These are phyloP conservation scores for Carcharodon carcharias DNA, from an alignment of 2,797 vertebrate species.

Conservation along the genomic window DNA sequence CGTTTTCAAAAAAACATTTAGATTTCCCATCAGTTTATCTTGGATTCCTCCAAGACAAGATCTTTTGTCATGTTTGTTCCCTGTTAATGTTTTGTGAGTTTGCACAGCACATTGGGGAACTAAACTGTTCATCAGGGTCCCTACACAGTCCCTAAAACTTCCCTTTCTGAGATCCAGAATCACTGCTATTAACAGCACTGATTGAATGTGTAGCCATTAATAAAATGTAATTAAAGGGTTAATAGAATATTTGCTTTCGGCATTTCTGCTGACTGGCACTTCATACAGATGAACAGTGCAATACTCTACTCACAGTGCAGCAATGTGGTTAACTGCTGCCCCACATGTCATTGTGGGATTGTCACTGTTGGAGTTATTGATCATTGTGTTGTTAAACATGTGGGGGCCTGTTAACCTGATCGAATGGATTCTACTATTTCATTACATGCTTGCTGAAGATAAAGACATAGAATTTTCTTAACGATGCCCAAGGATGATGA, in stretches of 20 bases:
- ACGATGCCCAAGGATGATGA: neutral
- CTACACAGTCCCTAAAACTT: neutral
- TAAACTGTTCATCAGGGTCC: neutral
- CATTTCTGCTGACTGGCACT: neutral
- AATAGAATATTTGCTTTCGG: neutral
- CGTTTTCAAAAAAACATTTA: neutral
- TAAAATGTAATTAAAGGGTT: neutral
- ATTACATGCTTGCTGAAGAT: neutral
- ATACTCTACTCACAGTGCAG: neutral
- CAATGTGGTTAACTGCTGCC: neutral
- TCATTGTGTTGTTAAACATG: neutral
- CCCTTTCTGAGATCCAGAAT: neutral
- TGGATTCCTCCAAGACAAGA: neutral
- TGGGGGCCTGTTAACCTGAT: neutral
- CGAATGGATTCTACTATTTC: neutral
- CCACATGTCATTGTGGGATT: neutral
- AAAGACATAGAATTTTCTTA: neutral
- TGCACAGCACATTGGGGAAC: neutral
- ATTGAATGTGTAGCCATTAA: neutral
- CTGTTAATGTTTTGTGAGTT: neutral
- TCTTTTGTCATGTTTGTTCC: neutral
- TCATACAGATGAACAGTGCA: neutral
- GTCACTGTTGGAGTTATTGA: neutral
- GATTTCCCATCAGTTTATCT: neutral
- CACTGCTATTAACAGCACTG: neutral